Base-by-base conservation (phyloP, 2,888 invertebrate genomes). In the Lamellibrachia satsuma region DNA sequence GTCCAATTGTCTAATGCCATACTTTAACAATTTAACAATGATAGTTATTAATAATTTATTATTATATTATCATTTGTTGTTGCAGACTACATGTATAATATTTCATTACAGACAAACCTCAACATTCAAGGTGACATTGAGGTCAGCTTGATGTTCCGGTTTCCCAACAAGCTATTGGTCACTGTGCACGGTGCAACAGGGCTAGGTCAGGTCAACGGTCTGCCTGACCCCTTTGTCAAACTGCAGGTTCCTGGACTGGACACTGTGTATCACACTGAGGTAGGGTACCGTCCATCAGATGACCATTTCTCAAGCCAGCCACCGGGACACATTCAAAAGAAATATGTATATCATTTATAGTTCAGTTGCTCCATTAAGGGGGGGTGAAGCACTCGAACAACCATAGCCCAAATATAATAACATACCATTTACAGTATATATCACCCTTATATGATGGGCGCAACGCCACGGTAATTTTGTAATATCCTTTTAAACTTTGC, bases 221-320 rank as follows among this genome's bases (percentile, higher is more conserved):
- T 94, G 11, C 95, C 95, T 11, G 95, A 95, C 92, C 95, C 95
- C 1, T 95, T 95, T 93, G 95, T 96, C 51, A 95, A 96, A 93
- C 92, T 95, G 7, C 94, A 95, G 55, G 93, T 96, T 4, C 95
- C 95, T n/a, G 96, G 96, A 7, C 93, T 94, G 75, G 94, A 94
- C n/a, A 91, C 93, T 27, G 93, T 95, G 7, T 94, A 93, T 92
- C 95, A 95, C 92, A 95, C 95, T 3, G 93, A 95, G 95, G 96
- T 95, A 93, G 57, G 93, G 27, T 39, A 39, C 39, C 27, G 90
- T 39, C 27, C 15, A 90, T 90, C 39, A n/a, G 7, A 15, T 90
- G 9, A 8, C 90, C 51, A 51, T 8, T 51, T 39, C 15, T 51
- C 15, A 8, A 39, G 90, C 3, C 7, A 55, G 39, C 39, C 39